A percentile compares a stretch with the other conserved stretches of the same genome.
Conservation (phyloP, 2,113 vertebrate species). For the Hippolais icterina region DNA sequence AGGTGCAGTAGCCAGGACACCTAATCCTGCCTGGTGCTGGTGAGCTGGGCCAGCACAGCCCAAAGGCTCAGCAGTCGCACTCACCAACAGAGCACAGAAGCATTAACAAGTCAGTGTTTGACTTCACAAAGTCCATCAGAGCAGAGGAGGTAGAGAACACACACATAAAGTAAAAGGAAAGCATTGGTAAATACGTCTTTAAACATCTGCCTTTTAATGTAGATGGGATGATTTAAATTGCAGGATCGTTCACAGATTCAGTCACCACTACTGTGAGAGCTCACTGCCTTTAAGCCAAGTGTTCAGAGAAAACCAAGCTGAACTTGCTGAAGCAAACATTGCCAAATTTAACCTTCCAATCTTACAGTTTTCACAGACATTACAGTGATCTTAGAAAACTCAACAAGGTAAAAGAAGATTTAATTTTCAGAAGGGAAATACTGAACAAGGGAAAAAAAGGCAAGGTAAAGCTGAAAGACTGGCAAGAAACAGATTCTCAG, state of each 20-base stretch:
- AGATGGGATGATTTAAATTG: neutral
- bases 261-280: neutral
- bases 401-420: neutral
- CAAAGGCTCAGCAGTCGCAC: neutral
- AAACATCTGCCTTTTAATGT: neutral
- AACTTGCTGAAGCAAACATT: neutral
- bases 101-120: neutral
- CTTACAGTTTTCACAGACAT: neutral
- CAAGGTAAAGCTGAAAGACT: neutral
- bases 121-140: neutral
- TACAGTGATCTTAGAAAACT: neutral
- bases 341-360: neutral
- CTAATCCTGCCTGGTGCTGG: neutral
- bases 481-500: neutral
- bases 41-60: neutral
- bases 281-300: neutral
- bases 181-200: neutral
- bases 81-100: neutral
- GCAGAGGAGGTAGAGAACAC: neutral
- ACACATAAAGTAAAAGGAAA: neutral
- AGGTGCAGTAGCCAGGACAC: neutral
- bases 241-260: accelerated
- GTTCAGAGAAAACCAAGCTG: neutral
- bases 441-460: neutral
- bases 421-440: neutral